Evolutionary conservation across 2,113 vertebrate genomes (phyloP).

Genomic region (Tachycineta bicolor): DNA sequence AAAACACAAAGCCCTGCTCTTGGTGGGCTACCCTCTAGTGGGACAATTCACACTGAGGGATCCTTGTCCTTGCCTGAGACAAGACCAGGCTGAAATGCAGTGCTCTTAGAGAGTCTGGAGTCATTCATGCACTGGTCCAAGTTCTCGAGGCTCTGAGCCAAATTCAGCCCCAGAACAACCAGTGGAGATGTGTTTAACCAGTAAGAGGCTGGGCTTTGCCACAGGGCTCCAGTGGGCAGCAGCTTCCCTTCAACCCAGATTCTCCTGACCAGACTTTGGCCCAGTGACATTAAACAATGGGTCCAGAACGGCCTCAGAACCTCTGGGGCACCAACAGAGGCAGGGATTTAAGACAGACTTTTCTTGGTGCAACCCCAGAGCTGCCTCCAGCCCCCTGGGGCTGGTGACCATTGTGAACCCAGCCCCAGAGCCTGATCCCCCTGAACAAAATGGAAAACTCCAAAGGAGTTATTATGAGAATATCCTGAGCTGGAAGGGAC

Average conservation of each 20-base stretch:
- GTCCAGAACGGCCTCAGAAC: not conserved
- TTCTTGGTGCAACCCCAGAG: not conserved
- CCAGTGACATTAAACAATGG: not conserved
- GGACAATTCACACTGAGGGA: not conserved
- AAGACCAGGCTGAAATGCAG: not conserved
- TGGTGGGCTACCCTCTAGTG: not conserved
- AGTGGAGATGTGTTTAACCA: not conserved
- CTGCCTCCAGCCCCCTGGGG: not conserved
- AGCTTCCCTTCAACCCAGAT: not conserved
- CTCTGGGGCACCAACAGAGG: not conserved
- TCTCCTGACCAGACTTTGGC: not conserved
- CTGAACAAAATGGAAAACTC: not conserved
- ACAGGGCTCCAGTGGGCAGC: not conserved
- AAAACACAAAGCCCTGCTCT: not conserved
- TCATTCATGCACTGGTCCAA: accelerated
- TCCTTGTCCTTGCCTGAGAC: not conserved
- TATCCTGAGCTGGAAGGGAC: not conserved
- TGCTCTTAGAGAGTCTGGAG: accelerated
- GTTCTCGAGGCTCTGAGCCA: not conserved
- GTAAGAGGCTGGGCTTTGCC: not conserved
- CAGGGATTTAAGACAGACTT: not conserved
- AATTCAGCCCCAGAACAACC: not conserved
- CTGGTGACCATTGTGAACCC: accelerated
- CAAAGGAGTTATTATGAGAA: not conserved
- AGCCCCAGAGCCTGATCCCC: not conserved